Conservation (phyloP, 1,140 invertebrate genomes). For the Tyrophagus putrescentiae region DNA sequence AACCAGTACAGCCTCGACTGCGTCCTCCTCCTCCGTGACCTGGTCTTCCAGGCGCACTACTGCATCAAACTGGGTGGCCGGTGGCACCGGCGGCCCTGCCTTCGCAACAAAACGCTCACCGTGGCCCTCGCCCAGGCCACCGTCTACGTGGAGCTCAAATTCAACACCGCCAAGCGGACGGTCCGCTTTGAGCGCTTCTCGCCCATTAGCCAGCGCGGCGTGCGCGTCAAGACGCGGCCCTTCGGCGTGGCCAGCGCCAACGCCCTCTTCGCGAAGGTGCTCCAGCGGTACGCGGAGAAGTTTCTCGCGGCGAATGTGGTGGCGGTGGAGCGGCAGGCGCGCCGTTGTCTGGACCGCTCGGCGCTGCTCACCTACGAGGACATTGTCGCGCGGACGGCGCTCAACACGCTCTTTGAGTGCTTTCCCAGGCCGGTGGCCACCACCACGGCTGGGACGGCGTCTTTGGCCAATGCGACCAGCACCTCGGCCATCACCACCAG, state of each 20-base stretch:
- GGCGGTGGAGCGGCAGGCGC: not conserved
- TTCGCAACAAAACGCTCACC: not conserved
- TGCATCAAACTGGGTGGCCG: not conserved
- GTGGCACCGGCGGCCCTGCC: not conserved
- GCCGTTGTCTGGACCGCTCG: not conserved
- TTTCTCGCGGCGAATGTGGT: not conserved
- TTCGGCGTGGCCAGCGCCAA: not conserved
- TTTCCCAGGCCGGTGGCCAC: too few relatives aligned
- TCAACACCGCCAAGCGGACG: not conserved
- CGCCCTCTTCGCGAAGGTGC: not conserved
- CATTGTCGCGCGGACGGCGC: too few relatives aligned
- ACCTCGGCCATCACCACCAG: too few relatives aligned
- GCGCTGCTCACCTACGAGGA: not conserved
- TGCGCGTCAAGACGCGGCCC: not conserved
- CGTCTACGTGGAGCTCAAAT: not conserved
- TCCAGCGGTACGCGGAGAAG: not conserved
- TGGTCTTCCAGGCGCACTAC: not conserved
- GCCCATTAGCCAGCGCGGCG: not conserved
- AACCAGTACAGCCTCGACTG: not conserved
- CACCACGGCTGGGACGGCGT: too few relatives aligned
- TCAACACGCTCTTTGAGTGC: too few relatives aligned
- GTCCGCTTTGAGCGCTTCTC: slow-evolving; percentile 12
- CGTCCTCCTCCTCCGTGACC: not conserved
- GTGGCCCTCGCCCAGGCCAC: not conserved
- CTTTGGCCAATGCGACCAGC: too few relatives aligned